A percentile compares a stretch with the other conserved stretches of the same genome.
These are phyloP conservation scores for Sebastes matsubarae DNA, from an alignment of 2,797 vertebrate species.

Conservation along the genomic window DNA sequence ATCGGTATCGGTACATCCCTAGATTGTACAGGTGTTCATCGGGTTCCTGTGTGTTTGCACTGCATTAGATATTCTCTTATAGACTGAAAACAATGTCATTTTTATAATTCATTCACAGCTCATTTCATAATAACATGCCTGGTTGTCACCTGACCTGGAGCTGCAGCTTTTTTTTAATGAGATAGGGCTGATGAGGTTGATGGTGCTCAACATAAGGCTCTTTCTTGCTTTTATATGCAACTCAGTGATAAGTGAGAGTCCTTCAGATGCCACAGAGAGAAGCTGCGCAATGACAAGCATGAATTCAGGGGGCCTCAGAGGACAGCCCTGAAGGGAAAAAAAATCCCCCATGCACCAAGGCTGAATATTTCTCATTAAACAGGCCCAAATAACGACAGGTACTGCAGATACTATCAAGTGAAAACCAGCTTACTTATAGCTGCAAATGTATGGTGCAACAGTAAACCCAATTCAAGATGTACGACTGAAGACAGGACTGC, in stretches of 20 bases:
- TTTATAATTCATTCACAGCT: slow-evolving; percentile 4
- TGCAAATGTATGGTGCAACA: slow-evolving; percentile 9
- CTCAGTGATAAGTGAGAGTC: slow-evolving; percentile 48
- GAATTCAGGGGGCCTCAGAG: slow-evolving; percentile 61
- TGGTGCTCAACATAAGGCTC: background rate
- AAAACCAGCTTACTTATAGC: background rate
- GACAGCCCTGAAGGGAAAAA: slow-evolving; percentile 31
- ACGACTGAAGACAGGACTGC: slow-evolving; percentile 43
- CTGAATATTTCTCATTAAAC: slow-evolving; percentile 45
- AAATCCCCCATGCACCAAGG: slow-evolving; percentile 43
- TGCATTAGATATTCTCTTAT: background rate
- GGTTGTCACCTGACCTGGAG: slow-evolving; percentile 26
- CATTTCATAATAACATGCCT: slow-evolving; percentile 1
- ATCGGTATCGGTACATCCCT: background rate
- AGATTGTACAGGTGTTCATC: background rate
- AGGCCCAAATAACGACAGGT: background rate
- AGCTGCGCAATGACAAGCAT: slow-evolving; percentile 68
- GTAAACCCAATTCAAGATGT: slow-evolving; percentile 43
- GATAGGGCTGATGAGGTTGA: background rate
- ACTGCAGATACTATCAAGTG: background rate
- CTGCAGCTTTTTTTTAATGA: background rate
- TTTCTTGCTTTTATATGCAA: slow-evolving; percentile 21
- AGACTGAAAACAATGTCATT: background rate
- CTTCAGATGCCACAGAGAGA: slow-evolving; percentile 60
- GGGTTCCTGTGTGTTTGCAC: background rate